Evolutionary conservation across 2,113 vertebrate genomes (phyloP).

Genomic region (Malurus elegans): DNA sequence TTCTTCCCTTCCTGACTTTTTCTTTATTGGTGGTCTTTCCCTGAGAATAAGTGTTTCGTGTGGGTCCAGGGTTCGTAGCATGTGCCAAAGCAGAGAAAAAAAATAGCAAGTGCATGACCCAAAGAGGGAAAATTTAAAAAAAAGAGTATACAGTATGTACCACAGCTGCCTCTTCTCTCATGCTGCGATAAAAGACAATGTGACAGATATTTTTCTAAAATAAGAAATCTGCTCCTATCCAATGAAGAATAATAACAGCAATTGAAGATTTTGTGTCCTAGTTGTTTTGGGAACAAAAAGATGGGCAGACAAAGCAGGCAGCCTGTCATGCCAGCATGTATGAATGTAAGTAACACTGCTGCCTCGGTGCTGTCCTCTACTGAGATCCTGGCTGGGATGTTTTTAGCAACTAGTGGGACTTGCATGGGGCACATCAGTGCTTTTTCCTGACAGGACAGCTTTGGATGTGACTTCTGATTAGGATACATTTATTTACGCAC

Average conservation of each 20-base stretch:
- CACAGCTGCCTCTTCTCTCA: not conserved
- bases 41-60: not conserved
- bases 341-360: not conserved
- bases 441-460: not conserved
- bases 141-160: not conserved
- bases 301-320: not conserved
- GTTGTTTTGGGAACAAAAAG: conserved; percentile 10
- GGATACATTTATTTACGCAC: not conserved
- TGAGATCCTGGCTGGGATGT: not conserved
- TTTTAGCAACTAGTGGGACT: not conserved
- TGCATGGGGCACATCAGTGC: not conserved
- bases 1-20: not conserved
- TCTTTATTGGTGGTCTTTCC: not conserved
- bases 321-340: fast-evolving
- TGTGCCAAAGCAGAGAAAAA: not conserved
- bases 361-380: fast-evolving
- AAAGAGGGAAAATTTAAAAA: not conserved
- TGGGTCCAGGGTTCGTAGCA: not conserved
- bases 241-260: not conserved
- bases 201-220: not conserved
- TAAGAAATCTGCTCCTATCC: not conserved
- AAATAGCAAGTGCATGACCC: not conserved
- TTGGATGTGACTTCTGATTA: not conserved
- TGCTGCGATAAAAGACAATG: not conserved
- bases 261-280: not conserved